Evolutionary conservation across 1,140 invertebrate genomes (phyloP), one percentile per base, ranked within the genome.

Genomic region (Meteorus sp.): DNA sequence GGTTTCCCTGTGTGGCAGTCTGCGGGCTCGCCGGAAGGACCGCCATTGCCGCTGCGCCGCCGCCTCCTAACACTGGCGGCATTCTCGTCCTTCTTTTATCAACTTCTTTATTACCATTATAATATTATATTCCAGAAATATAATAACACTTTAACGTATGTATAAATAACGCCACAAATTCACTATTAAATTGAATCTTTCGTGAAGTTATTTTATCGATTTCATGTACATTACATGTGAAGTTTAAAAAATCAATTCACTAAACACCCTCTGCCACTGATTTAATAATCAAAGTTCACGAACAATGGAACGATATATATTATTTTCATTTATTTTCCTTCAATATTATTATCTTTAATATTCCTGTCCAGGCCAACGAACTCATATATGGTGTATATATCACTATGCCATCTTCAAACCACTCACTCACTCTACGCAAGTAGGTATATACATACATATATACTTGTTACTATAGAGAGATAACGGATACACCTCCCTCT

Each of bases 1-100:
- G 67, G 63, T 64, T 73, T 65, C 73, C 74, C 69, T 78, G 76
- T 60, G 77, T 76, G 67, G 76, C 78, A 69, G 76, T 77, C 64
- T 79, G 76, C 73, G 78, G 77, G 67, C 75, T 79, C 66, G 77
- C 77, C 73, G 78, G 78, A 75, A 80, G 78, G 60, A 79, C 77
- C 73, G 78, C 78, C 78, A 80, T 80, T 69, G 64, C 54, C 58
- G 78, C 70, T 62, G 76, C 76, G 56, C 70, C 77, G 70, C 78
- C 75, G 60, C 74, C 78, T 71, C 78, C 77, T 80, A 80, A 62
- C 67, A 80, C 77, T 68, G 78, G 77, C 73, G 78, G 75, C 78
- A 79, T 80, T 54, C 66, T 72, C 59, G 15, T 27, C 44, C 22
- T 29, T 37, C 43, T 7, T 9, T 17, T 6, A 11, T 0, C 35